Conservation (phyloP, 2,113 vertebrate species). For the Sorex fumeus region DNA sequence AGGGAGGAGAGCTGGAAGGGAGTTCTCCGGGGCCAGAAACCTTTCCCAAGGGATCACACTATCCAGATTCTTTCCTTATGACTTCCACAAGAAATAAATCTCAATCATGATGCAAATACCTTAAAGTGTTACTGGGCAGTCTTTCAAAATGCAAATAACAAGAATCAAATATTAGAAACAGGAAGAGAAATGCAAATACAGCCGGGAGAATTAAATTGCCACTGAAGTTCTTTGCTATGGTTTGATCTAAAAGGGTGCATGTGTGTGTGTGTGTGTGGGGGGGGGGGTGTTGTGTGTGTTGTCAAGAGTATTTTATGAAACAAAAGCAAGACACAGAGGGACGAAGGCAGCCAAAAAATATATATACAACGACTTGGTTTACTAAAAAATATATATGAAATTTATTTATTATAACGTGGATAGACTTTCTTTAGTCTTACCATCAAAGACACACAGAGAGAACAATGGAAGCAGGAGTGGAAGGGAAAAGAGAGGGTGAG, state of each 20-base stretch:
- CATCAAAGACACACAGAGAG: no score
- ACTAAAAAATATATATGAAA: no score
- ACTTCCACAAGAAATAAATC: slow-evolving; percentile 87
- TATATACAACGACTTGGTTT: no score
- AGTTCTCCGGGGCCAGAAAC: not conserved
- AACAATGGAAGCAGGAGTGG: slow-evolving; percentile 92
- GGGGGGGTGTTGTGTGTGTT: no score
- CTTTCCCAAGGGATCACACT: not conserved
- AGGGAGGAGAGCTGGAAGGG: not conserved
- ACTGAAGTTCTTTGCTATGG: slow-evolving; percentile 84
- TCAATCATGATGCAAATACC: no score
- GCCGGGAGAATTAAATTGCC: slow-evolving; percentile 87
- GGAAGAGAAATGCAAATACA: slow-evolving; percentile 87
- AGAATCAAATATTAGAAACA: slow-evolving; percentile 90
- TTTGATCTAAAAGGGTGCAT: slow-evolving; percentile 78
- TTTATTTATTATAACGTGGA: no score
- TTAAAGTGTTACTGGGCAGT: slow-evolving; percentile 94
- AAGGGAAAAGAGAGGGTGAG: slow-evolving; percentile 93
- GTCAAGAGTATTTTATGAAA: no score
- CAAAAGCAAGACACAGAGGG: no score
- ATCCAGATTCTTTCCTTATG: slow-evolving; percentile 92
- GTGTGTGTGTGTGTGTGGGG: not conserved
- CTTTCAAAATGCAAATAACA: slow-evolving; percentile 94
- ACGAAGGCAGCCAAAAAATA: no score
- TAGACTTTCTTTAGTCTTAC: no score